A percentile compares a stretch with the other conserved stretches of the same genome.
Conservation (phyloP, 2,888 invertebrate genomes). For the Hartigia nigra region DNA sequence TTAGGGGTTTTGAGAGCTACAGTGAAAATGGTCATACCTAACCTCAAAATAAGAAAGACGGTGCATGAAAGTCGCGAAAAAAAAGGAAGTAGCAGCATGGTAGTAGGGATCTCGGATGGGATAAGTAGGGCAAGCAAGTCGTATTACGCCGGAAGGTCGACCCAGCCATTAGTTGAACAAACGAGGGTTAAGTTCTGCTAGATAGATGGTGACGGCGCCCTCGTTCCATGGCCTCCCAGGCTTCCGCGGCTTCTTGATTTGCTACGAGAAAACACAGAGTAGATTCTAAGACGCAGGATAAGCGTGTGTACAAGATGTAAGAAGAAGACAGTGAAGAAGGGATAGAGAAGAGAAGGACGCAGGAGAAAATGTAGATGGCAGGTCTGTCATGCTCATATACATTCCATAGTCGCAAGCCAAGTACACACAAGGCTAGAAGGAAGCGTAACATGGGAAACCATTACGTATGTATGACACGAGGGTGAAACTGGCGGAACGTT, state of each 20-base stretch:
- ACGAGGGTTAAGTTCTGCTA: conserved; percentile 32
- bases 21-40: not conserved
- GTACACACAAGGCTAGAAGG: not conserved
- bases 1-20: not conserved
- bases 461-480: not conserved
- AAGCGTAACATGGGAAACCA: not conserved
- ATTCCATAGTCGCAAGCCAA: not conserved
- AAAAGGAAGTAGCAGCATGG: not conserved
- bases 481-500: not conserved
- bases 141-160: conserved; percentile 40
- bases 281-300: not conserved
- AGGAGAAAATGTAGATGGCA: not conserved
- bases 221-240: not conserved
- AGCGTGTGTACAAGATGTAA: not conserved
- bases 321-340: not conserved
- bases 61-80: not conserved
- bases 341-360: not conserved
- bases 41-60: not conserved
- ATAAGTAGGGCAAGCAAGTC: conserved; percentile 39
- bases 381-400: not conserved
- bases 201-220: not conserved
- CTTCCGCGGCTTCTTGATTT: not conserved
- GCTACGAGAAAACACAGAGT: not conserved
- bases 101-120: not conserved
- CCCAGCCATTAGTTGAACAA: conserved; percentile 47